Evolutionary conservation across 2,113 vertebrate species (phyloP), one percentile per base, ranked within the genome.

Genomic region (Chunga burmeisteri): DNA sequence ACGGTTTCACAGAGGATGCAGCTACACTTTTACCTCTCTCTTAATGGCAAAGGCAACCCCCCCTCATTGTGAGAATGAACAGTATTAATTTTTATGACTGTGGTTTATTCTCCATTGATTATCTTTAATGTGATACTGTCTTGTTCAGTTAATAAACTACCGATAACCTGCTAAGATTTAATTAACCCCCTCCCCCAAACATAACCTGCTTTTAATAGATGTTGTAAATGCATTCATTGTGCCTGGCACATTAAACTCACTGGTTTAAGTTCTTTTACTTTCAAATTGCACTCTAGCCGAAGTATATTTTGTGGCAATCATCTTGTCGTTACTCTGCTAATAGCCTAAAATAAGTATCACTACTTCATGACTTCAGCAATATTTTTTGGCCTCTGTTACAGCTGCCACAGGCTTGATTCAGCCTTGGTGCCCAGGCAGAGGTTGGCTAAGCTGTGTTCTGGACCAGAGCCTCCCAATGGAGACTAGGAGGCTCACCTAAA

Each of bases 121-220:
- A 87, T 96, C 90, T 96, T 95, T 94, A 96, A 91, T 92, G 86
- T 75, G 70, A 81, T 95, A 50, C 80, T 95, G 80, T 92, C 95
- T 96, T 92, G 83, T 96, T 96, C 77, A 75, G 80, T 88, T 94
- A 96, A 94, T 95, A 93, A 92, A 91, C 52, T 92, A 84, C 49
- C 1, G 11, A 85, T 94, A 94, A 87, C 77, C 56, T 72, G 47
- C 56, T 81, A 92, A 90, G 72, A 81, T 91, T 75, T 89, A 95
- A 96, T 97, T 94, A 94, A 74, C 68, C 63, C 46, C 42, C 77
- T 88, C 77, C 81, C 19, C 47, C 65, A 92, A 91, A 90, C 8
- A 50, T 86, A 95, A 84, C 86, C 72, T 91, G 77, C 75, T 94
- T 95, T 95, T 95, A 94, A 95, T 81, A 91, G 88, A 62, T 61